A percentile compares a stretch with the other conserved stretches of the same genome.
Conservation (phyloP, 2,797 vertebrate genomes). For the Enteromius radiatus region DNA sequence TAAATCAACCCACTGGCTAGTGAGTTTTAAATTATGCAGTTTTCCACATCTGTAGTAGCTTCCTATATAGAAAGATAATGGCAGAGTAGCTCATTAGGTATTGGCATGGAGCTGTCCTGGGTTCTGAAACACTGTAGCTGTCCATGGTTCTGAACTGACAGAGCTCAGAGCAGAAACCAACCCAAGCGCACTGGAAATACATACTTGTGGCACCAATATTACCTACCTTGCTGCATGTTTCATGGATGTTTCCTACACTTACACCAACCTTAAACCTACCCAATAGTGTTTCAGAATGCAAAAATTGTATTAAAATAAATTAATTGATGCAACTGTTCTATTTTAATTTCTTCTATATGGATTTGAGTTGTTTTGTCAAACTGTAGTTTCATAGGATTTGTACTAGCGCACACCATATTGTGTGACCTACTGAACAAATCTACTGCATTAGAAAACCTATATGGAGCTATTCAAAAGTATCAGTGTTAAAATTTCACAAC, state of each 20-base stretch:
- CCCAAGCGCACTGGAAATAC: not conserved
- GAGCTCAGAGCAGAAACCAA: not conserved
- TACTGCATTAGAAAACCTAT: not conserved
- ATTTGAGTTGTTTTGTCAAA: not conserved
- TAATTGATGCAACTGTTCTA: not conserved
- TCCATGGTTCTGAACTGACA: constrained; percentile 34
- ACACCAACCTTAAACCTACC: not conserved
- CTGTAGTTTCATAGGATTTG: not conserved
- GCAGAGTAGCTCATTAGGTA: not conserved
- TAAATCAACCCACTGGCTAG: not conserved
- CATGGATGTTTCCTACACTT: not conserved
- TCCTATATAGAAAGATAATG: constrained; percentile 3
- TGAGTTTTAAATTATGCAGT: constrained; percentile 19
- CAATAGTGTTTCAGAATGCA: not conserved
- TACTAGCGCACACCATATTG: not conserved
- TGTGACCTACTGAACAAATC: not conserved
- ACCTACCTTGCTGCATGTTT: not conserved
- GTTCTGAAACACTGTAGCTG: constrained; percentile 11
- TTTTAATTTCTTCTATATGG: not conserved
- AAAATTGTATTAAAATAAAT: not conserved
- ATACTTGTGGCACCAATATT: not conserved
- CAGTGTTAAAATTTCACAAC: not conserved
- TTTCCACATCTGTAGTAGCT: not conserved
- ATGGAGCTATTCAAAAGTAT: not conserved
- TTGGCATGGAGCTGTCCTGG: not conserved